Conservation (phyloP, 2,888 invertebrate genomes). For the Synanthedon vespiformis region DNA sequence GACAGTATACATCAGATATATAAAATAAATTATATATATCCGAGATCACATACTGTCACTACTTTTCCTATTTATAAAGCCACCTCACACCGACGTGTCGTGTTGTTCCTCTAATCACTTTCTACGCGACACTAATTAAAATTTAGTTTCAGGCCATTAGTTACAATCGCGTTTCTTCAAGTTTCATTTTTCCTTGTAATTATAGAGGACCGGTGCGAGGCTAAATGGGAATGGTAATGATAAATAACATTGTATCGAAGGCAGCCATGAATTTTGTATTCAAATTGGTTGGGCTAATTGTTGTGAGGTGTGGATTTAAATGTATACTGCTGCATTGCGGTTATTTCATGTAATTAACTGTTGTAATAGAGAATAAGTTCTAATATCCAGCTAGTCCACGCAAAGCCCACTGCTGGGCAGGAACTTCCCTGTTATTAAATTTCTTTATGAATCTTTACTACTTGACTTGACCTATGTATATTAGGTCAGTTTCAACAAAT, state of each 20-base stretch:
- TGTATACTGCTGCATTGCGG: constrained; percentile 39
- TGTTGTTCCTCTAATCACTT: constrained; percentile 68
- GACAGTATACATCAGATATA: too few species aligned
- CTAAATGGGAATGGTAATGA: constrained; percentile 65
- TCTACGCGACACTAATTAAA: constrained; percentile 71
- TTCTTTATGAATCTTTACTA: too few species aligned
- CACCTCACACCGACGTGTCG: constrained; percentile 48
- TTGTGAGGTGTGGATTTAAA: constrained; percentile 54
- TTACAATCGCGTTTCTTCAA: constrained; percentile 65
- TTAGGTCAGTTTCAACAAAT: too few species aligned
- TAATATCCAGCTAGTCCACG: too few species aligned
- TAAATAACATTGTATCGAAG: constrained; percentile 65
- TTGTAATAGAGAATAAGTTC: too few species aligned
- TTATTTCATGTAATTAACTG: constrained; percentile 5
- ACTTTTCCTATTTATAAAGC: constrained; percentile 7
- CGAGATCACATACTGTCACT: too few species aligned
- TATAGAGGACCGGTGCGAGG: constrained; percentile 58
- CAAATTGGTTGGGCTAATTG: constrained; percentile 62
- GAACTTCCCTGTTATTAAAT: too few species aligned
- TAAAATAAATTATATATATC: too few species aligned
- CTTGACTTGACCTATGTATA: too few species aligned
- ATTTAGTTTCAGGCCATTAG: constrained; percentile 71
- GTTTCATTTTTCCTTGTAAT: constrained; percentile 64
- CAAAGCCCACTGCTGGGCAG: too few species aligned
- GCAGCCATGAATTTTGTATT: constrained; percentile 65